phyloP scores from a whole-genome alignment of 1,140 invertebrate species.

The Anagrus nilaparvatae region DNA sequence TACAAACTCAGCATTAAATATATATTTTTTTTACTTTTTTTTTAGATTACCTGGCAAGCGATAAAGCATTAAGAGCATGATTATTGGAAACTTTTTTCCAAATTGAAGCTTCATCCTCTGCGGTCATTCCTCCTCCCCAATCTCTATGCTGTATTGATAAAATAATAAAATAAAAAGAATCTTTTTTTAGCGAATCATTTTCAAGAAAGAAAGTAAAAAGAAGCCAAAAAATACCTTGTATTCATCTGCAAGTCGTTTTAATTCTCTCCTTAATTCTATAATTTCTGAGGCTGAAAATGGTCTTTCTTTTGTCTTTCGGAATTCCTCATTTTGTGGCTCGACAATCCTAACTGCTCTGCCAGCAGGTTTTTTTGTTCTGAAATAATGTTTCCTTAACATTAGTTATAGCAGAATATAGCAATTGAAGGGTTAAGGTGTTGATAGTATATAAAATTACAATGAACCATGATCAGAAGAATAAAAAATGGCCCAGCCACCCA shows the following conservation, averaged over 20 bases:
- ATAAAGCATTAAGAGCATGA: slow-evolving; percentile 77
- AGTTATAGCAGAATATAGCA: too few relatives aligned
- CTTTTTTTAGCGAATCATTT: too few relatives aligned
- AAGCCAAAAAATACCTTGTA: slow-evolving; percentile 64
- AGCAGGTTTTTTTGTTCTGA: slow-evolving; percentile 32
- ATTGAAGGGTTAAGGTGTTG: too few relatives aligned
- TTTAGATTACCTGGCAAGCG: slow-evolving; percentile 59
- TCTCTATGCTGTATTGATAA: slow-evolving; percentile 83
- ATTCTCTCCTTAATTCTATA: slow-evolving; percentile 76
- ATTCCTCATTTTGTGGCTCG: slow-evolving; percentile 23
- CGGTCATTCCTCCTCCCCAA: slow-evolving; percentile 77
- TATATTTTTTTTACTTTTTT: neutral
- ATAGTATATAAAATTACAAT: too few relatives aligned
- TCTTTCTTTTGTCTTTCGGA: slow-evolving; percentile 27
- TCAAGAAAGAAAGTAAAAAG: neutral
- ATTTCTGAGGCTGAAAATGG: slow-evolving; percentile 44
- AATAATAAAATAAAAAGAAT: too few relatives aligned
- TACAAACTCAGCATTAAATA: neutral
- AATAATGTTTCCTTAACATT: too few relatives aligned
- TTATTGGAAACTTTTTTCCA: slow-evolving; percentile 83
- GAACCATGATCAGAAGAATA: too few relatives aligned
- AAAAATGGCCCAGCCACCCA: too few relatives aligned
- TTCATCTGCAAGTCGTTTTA: slow-evolving; percentile 82
- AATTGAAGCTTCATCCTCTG: slow-evolving; percentile 62
- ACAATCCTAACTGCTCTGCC: slow-evolving; percentile 36